Percentiles rank a stretch among this genome's conserved stretches.
phyloP scores from a whole-genome alignment of 2,888 invertebrate genomes.

The Prenolepis imparis region DNA sequence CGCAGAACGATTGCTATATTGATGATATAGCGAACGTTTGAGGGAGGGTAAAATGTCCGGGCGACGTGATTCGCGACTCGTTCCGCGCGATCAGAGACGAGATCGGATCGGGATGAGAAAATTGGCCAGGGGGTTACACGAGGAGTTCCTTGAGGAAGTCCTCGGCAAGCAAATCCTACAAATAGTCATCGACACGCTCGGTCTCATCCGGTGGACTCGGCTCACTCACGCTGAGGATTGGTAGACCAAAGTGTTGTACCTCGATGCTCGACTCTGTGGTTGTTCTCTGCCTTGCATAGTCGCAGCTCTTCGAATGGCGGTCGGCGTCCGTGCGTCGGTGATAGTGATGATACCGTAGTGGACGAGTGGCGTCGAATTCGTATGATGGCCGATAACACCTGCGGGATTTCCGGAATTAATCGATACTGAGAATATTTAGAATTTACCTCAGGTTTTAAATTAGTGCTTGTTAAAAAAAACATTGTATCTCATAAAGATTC shows the following conservation, averaged over 20 bases:
- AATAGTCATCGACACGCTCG: constrained; percentile 89
- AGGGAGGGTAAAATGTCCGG: background rate
- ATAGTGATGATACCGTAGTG: constrained; percentile 79
- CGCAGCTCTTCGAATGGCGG: constrained; percentile 87
- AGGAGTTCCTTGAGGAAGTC: constrained; percentile 85
- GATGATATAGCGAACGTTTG: background rate
- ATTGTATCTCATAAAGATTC: background rate
- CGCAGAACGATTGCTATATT: background rate
- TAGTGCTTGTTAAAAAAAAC: background rate
- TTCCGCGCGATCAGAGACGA: background rate
- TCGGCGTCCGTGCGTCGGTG: constrained; percentile 87
- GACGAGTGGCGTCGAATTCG: constrained; percentile 77
- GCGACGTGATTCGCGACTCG: background rate
- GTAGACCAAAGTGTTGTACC: constrained; percentile 90
- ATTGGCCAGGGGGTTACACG: constrained; percentile 75
- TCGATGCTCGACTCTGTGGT: constrained; percentile 80
- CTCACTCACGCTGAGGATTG: constrained; percentile 93
- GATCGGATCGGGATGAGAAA: background rate
- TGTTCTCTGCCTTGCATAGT: constrained; percentile 78
- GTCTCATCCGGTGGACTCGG: constrained; percentile 92
- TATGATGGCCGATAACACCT: constrained; percentile 82
- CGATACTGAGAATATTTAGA: background rate
- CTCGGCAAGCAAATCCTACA: constrained; percentile 87
- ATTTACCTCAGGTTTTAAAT: background rate
- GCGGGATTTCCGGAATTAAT: constrained; percentile 51